A percentile compares a stretch with the other conserved stretches of the same genome.
These are phyloP conservation scores for Thalassophryne amazonica DNA, from an alignment of 2,797 vertebrate genomes.

Conservation along the genomic window DNA sequence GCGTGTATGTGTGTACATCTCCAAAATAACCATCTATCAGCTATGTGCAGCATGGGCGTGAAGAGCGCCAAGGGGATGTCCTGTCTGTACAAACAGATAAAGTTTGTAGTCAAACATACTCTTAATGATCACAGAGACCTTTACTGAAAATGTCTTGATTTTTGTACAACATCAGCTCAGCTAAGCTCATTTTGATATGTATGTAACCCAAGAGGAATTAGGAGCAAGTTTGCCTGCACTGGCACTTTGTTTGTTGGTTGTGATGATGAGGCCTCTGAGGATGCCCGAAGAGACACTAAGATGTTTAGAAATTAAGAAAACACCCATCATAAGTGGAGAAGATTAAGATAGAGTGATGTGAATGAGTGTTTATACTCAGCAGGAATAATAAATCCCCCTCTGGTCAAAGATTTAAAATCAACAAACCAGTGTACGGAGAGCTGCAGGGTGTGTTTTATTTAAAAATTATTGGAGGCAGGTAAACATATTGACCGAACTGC, in stretches of 20 bases:
- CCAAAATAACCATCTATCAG: no score
- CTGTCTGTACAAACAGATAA: no score
- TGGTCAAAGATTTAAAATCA: slow-evolving; percentile 25
- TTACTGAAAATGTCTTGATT: no score
- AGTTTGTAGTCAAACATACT: no score
- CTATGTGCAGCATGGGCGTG: no score
- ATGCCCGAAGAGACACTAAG: slow-evolving; percentile 10
- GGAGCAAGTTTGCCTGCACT: background rate
- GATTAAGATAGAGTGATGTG: background rate
- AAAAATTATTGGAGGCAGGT: slow-evolving; percentile 14
- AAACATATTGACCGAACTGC: slow-evolving; percentile 34
- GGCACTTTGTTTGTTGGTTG: slow-evolving; percentile 48
- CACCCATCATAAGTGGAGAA: slow-evolving; percentile 9
- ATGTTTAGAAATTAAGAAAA: slow-evolving; percentile 49
- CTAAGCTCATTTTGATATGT: slow-evolving; percentile 2
- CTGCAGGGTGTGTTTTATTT: slow-evolving; percentile 27
- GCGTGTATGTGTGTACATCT: no score
- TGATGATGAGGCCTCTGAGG: slow-evolving; percentile 58
- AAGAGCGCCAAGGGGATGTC: no score
- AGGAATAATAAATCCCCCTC: slow-evolving; percentile 14
- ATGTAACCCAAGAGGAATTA: slow-evolving; percentile 7
- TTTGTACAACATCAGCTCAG: background rate
- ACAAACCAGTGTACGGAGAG: slow-evolving; percentile 25
- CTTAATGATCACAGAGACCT: no score
- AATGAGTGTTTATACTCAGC: slow-evolving; percentile 1